Evolutionary conservation across 2,888 invertebrate genomes (phyloP).

Genomic region (Acrocera orbiculus): DNA sequence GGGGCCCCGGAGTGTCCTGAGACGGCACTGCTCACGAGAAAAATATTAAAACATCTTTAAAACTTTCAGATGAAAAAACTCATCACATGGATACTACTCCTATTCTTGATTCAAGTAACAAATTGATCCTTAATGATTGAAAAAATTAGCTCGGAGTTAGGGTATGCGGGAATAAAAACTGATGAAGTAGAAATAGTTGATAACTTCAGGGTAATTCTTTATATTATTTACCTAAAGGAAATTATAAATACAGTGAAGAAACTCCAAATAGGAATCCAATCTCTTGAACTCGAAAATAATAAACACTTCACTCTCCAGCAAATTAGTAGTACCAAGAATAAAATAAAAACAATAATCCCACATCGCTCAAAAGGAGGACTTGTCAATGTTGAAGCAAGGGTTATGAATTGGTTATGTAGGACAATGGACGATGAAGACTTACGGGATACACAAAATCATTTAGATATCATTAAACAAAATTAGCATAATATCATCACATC

Average conservation of each 20-base stretch:
- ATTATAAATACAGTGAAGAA: conserved; percentile 5
- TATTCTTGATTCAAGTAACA: not conserved
- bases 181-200: conserved; percentile 1
- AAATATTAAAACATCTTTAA: conserved; percentile 1
- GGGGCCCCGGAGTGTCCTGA: too few relatives aligned
- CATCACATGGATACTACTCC: not conserved
- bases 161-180: not conserved
- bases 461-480: conserved; percentile 7
- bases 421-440: conserved; percentile 11
- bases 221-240: conserved; percentile 9
- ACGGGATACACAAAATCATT: conserved; percentile 9
- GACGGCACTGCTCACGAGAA: too few relatives aligned
- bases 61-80: conserved; percentile 2
- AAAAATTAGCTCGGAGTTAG: not conserved
- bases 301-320: not conserved
- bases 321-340: not conserved
- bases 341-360: conserved; percentile 5
- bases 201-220: conserved; percentile 3
- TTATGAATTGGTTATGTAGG: conserved; percentile 9
- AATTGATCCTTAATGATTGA: not conserved
- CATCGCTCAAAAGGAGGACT: conserved; percentile 9
- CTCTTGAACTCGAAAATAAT: not conserved
- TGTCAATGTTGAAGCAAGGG: conserved; percentile 7
- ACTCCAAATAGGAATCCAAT: too few relatives aligned
- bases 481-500: conserved; percentile 6